These are phyloP conservation scores for Ifrita kowaldi DNA, from an alignment of 2,113 vertebrate genomes.

Conservation along the genomic window DNA sequence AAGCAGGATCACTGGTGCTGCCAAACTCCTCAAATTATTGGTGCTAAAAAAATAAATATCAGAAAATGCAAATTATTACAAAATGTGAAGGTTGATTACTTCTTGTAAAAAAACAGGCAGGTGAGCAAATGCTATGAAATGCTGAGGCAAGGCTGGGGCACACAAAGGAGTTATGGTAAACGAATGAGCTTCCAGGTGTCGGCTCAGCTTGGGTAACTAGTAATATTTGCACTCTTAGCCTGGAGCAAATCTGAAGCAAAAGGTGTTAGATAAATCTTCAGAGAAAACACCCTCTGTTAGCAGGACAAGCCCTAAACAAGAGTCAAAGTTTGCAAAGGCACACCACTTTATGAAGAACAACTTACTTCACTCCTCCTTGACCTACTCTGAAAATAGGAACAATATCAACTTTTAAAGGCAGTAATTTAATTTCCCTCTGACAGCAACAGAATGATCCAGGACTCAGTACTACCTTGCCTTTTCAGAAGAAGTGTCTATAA, in stretches of 20 bases:
- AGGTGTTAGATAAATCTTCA: background rate
- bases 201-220: background rate
- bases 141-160: background rate
- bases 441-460: background rate
- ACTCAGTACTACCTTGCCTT: background rate
- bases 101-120: background rate
- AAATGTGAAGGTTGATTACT: conserved; percentile 38
- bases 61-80: conserved; percentile 46
- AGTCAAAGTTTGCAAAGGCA: background rate
- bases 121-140: conserved; percentile 38
- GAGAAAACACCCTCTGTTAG: background rate
- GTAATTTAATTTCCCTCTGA: conserved; percentile 1
- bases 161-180: conserved; percentile 42
- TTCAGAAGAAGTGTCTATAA: background rate
- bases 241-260: conserved; percentile 11
- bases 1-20: background rate
- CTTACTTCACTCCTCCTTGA: background rate
- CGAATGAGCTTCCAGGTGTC: conserved; percentile 51
- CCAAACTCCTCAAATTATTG: conserved; percentile 30
- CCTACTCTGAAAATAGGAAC: background rate
- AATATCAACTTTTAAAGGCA: background rate
- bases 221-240: conserved; percentile 23
- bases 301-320: background rate
- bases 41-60: conserved; percentile 58
- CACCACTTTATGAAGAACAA: background rate